Conservation (phyloP, 2,888 invertebrate genomes). For the Malachius bipustulatus region DNA sequence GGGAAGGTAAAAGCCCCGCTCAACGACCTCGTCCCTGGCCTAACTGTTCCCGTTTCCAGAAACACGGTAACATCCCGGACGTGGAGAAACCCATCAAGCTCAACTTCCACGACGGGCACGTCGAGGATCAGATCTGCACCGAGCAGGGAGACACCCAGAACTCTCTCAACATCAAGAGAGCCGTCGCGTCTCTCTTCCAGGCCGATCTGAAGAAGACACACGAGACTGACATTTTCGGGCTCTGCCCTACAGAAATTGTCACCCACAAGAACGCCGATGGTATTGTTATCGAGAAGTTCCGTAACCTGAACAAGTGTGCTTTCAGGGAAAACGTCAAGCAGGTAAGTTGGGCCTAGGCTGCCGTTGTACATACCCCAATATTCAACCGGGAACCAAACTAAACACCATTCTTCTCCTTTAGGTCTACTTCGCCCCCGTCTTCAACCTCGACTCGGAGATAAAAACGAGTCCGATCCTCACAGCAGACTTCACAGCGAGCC, state of each 20-base stretch:
- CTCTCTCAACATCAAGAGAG: slow-evolving; percentile 83
- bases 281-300: slow-evolving; percentile 48
- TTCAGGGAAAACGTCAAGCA: slow-evolving; percentile 58
- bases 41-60: too few species aligned
- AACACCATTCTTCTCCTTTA: too few species aligned
- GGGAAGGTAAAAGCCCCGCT: slow-evolving; percentile 52
- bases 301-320: slow-evolving; percentile 60
- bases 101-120: slow-evolving; percentile 63
- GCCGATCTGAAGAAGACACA: slow-evolving; percentile 32
- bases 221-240: slow-evolving; percentile 66
- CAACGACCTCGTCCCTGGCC: too few species aligned
- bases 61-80: slow-evolving; percentile 40
- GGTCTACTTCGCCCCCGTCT: slow-evolving; percentile 45
- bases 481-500: slow-evolving; percentile 51
- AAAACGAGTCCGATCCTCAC: slow-evolving; percentile 40
- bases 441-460: slow-evolving; percentile 37
- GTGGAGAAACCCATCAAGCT: slow-evolving; percentile 67
- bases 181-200: slow-evolving; percentile 72
- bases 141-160: slow-evolving; percentile 59
- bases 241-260: slow-evolving; percentile 64
- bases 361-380: too few species aligned
- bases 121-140: slow-evolving; percentile 66
- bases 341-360: too few species aligned
- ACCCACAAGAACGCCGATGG: slow-evolving; percentile 42
- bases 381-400: too few species aligned